A percentile compares a stretch with the other conserved stretches of the same genome.
Evolutionary conservation across 2,888 invertebrate genomes (phyloP).

Genomic region (Spisula solida): DNA sequence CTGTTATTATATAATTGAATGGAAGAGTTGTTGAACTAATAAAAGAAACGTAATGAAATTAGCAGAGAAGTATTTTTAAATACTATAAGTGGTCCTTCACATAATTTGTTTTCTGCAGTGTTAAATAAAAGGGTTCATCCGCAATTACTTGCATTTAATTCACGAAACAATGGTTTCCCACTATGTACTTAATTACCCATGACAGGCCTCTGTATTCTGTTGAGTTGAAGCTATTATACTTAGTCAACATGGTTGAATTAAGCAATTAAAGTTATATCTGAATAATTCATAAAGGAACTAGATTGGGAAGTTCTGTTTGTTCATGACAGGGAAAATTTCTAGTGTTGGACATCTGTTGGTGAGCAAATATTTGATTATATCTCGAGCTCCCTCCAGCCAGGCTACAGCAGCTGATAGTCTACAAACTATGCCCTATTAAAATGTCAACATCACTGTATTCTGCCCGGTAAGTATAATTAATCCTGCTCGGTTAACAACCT

Average conservation of each 20-base stretch:
- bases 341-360: conserved; percentile 50
- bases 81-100: background rate
- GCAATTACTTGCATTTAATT: background rate
- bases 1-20: background rate
- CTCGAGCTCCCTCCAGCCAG: conserved; percentile 29
- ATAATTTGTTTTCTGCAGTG: background rate
- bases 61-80: background rate
- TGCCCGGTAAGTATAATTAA: conserved; percentile 12
- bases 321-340: conserved; percentile 39
- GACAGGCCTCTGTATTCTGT: background rate
- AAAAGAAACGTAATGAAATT: background rate
- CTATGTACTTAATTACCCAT: background rate
- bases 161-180: background rate
- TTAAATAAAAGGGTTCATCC: background rate
- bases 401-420: conserved; percentile 2
- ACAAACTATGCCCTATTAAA: background rate
- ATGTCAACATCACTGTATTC: background rate
- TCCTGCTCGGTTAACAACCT: background rate
- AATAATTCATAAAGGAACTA: conserved; percentile 54
- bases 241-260: conserved; percentile 45
- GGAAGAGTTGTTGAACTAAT: background rate
- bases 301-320: conserved; percentile 43
- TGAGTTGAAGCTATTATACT: conserved; percentile 23
- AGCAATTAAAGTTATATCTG: conserved; percentile 61
- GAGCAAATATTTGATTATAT: conserved; percentile 50